A percentile compares a stretch with the other conserved stretches of the same genome.
Evolutionary conservation across 2,888 invertebrate genomes (phyloP).

Genomic region (Lasius platythorax): DNA sequence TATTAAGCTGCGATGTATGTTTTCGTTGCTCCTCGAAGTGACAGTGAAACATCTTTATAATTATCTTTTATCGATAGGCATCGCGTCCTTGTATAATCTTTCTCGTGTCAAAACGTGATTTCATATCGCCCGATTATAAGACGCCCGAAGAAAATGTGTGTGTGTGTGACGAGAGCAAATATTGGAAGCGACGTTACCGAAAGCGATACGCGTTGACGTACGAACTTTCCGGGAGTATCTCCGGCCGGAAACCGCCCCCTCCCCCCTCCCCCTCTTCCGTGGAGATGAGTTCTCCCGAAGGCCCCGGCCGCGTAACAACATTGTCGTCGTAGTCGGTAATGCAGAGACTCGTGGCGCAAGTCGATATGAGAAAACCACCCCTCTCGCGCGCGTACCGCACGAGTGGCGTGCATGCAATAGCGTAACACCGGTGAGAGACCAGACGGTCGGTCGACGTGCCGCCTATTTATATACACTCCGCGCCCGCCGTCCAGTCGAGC

Average conservation of each 20-base stretch:
- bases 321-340: constrained; percentile 63
- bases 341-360: constrained; percentile 53
- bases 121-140: not conserved
- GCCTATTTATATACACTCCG: constrained; percentile 70
- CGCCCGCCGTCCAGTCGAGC: constrained; percentile 68
- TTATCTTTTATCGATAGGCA: not conserved
- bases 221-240: constrained; percentile 12
- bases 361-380: constrained; percentile 67
- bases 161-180: not conserved
- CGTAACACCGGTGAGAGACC: constrained; percentile 67
- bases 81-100: not conserved
- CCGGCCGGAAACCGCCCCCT: not conserved
- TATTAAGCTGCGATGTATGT: not conserved
- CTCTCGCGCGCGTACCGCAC: constrained; percentile 61
- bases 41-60: not conserved
- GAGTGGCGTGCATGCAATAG: constrained; percentile 67
- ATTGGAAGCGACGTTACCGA: not conserved
- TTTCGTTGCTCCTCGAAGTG: not conserved
- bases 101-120: not conserved
- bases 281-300: not conserved
- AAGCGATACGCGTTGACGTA: not conserved
- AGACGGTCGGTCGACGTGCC: constrained; percentile 69
- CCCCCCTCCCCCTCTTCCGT: not conserved
- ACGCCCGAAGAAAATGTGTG: no score
- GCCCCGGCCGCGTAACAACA: constrained; percentile 6